Base-by-base conservation (phyloP, 1,140 invertebrate species). In the Drosophila bocki region DNA sequence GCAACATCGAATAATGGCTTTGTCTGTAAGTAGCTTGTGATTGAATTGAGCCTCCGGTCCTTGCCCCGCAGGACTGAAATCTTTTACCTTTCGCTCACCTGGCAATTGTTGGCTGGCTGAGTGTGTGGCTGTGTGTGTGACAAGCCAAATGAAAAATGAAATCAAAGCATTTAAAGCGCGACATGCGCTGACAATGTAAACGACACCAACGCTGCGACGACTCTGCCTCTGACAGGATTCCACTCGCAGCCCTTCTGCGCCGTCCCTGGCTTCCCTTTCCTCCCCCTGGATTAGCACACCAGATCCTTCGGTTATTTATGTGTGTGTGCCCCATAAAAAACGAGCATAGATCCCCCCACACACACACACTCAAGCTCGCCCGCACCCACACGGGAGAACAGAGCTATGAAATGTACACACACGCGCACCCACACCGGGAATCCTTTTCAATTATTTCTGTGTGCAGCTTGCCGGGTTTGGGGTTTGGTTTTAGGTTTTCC, bases 1-100 rank as follows among this genome's bases (percentile, higher is more conserved):
- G 69, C 82, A 81, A 75, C 61, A 76, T 71, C 74, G 65, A 87
- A 78, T 77, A 83, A 88, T 80, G 67, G 80, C 80, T 83, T 83
- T 90, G 85, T 84, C 74, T 87, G 80, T 88, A 88, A 90, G 81
- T 88, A 88, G 84, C 84, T 88, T 78, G 84, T 85, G 85, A 90
- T 88, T 88, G 85, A 88, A 88, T 88, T 88, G 84, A 84, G 86
- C 85, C 78, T 63, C 67, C 69, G 65, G 74, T 45, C 41, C 60
- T 50, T 50, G 67, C 57, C 51, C 60, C 69, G 65, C 59, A 56
- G 76, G 74, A 70, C 48, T 59, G 62, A 70, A 82, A 82, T 83
- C 72, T 62, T 75, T 69, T 80, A 58, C 67, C 48, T 59, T 61
- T 42, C 42, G 44, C 44, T 26, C 68, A 83, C 71, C 71, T 74